A percentile compares a stretch with the other conserved stretches of the same genome.
These are phyloP conservation scores for Balaeniceps rex DNA, from an alignment of 2,113 vertebrate genomes.

Conservation along the genomic window DNA sequence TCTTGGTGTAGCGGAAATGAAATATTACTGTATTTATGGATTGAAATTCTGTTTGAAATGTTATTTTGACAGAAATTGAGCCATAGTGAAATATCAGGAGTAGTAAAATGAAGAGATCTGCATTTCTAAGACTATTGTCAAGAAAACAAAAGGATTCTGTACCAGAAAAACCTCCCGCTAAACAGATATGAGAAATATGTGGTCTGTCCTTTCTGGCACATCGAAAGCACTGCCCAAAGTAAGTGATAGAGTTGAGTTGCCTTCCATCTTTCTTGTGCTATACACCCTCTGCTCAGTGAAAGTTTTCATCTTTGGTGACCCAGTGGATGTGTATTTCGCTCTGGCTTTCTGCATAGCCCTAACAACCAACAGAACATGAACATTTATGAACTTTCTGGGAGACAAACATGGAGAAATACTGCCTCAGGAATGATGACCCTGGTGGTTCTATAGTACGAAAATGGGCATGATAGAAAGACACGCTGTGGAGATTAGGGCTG, in stretches of 20 bases:
- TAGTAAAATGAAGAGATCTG: background rate
- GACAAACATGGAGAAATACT: fast-evolving
- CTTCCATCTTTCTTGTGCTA: background rate
- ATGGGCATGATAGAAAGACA: background rate
- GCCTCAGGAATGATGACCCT: background rate
- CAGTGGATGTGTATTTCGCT: background rate
- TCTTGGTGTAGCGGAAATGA: background rate
- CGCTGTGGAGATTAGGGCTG: background rate
- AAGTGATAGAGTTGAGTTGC: background rate
- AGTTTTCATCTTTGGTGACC: background rate
- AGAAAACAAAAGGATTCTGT: background rate
- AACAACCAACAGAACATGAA: background rate
- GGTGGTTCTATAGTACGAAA: background rate
- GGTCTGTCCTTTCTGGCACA: background rate
- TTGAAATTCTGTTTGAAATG: background rate
- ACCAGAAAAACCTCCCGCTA: background rate
- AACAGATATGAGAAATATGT: background rate
- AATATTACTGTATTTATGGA: background rate
- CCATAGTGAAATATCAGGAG: background rate
- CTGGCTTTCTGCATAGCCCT: background rate
- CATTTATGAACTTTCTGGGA: background rate
- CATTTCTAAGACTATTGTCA: background rate
- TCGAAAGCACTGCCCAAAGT: background rate
- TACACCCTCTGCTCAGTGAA: background rate
- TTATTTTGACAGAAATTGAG: background rate